Evolutionary conservation across 2,797 vertebrate genomes (phyloP).

Genomic region (Falco columbarius): DNA sequence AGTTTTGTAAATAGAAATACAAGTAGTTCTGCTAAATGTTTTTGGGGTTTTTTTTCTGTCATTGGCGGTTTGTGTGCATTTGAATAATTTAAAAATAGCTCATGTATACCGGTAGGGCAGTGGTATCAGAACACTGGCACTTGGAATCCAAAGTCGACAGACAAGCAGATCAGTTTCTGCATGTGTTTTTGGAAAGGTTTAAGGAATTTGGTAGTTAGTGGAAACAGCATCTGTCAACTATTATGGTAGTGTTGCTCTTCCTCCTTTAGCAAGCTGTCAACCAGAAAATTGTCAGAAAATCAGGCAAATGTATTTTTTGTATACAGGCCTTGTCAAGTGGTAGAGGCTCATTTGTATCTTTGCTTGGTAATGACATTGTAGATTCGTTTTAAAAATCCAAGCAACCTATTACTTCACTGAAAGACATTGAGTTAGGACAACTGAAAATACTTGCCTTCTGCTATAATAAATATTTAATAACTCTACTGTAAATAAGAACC

Average conservation of each 20-base stretch:
- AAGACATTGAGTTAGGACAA: neutral
- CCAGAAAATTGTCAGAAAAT: conserved; percentile 46
- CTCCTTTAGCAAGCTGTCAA: conserved; percentile 64
- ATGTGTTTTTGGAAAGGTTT: neutral
- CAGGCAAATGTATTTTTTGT: conserved; percentile 2
- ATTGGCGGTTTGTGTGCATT: neutral
- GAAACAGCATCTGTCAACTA: conserved; percentile 65
- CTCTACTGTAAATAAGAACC: conserved; percentile 22
- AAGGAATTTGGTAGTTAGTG: conserved; percentile 6
- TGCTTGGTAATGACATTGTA: neutral
- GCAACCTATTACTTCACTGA: neutral
- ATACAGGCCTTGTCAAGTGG: neutral
- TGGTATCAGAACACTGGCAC: neutral
- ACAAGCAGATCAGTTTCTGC: neutral
- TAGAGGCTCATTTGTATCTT: neutral
- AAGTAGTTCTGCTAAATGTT: neutral
- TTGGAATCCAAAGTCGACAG: neutral
- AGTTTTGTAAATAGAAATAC: neutral
- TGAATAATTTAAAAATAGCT: neutral
- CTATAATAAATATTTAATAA: conserved; percentile 31
- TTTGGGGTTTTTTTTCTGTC: neutral
- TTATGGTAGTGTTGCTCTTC: conserved; percentile 34
- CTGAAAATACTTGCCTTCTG: neutral
- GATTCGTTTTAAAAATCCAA: neutral
- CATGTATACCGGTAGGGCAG: neutral